phyloP scores from a whole-genome alignment of 2,797 vertebrate species.

The Hirundo rustica region DNA sequence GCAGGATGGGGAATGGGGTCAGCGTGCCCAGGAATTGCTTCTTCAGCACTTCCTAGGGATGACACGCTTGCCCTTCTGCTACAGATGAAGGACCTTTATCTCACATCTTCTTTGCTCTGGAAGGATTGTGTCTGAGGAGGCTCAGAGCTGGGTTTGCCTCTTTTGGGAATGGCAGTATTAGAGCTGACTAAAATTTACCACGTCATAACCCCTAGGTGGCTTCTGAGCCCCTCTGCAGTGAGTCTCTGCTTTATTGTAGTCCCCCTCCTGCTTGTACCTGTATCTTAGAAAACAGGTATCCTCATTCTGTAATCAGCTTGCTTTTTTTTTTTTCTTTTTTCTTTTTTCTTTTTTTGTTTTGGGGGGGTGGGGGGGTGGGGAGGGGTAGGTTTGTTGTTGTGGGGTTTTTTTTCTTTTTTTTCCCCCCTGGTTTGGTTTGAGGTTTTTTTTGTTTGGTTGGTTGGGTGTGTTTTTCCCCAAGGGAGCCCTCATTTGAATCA shows the following conservation, averaged over 20 bases:
- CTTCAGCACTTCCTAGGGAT: neutral
- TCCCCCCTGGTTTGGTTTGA: too few relatives aligned
- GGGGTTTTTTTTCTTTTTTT: neutral
- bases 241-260: neutral
- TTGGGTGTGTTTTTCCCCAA: neutral
- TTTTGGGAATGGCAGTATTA: neutral
- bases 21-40: rapidly evolving
- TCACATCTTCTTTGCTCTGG: neutral
- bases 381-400: too few relatives aligned
- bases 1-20: neutral
- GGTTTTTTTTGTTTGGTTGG: too few relatives aligned
- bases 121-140: neutral
- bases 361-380: too few relatives aligned
- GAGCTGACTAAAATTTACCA: neutral
- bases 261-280: neutral
- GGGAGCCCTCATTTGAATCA: neutral
- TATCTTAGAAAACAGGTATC: neutral
- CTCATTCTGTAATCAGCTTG: neutral
- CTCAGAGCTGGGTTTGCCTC: neutral
- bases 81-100: neutral
- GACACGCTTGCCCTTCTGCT: neutral
- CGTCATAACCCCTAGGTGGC: neutral
- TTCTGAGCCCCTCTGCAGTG: neutral
- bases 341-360: neutral
- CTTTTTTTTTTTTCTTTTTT: neutral